phyloP scores from a whole-genome alignment of 1,140 invertebrate genomes.

The Lasioglossum albipes region DNA sequence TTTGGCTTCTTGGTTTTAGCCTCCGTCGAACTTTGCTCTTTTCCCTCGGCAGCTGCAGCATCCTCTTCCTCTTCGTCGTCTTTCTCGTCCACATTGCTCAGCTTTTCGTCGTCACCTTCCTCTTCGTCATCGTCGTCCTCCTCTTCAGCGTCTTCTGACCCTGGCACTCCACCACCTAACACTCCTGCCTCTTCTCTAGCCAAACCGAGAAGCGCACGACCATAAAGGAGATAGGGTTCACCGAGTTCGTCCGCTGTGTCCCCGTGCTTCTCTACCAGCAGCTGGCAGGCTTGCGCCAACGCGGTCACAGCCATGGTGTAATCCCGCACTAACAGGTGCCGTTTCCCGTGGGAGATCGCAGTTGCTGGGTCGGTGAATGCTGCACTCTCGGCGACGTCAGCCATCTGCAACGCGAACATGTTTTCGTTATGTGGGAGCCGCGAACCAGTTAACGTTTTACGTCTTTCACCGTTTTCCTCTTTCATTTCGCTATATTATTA shows the following conservation, averaged over 20 bases:
- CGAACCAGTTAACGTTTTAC: too few relatives aligned
- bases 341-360: conserved; percentile 85
- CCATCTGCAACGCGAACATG: conserved; percentile 79
- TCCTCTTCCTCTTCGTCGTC: conserved; percentile 70
- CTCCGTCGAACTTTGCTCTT: conserved; percentile 56
- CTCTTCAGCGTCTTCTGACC: conserved; percentile 80
- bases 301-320: conserved; percentile 87
- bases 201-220: conserved; percentile 89
- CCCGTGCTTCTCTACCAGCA: conserved; percentile 86
- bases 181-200: conserved; percentile 90
- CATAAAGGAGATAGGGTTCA: conserved; percentile 90
- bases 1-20: conserved; percentile 42
- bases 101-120: conserved; percentile 73
- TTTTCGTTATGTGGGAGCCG: not conserved
- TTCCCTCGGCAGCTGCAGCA: conserved; percentile 10
- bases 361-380: conserved; percentile 80
- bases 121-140: conserved; percentile 81
- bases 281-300: conserved; percentile 87
- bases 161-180: conserved; percentile 86
- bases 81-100: conserved; percentile 74
- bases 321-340: conserved; percentile 90
- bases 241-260: conserved; percentile 89
- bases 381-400: conserved; percentile 78
- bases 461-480: too few relatives aligned
- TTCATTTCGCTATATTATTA: too few relatives aligned